Base-by-base conservation (phyloP, 2,888 invertebrate species). In the Chromoteleia sp. region DNA sequence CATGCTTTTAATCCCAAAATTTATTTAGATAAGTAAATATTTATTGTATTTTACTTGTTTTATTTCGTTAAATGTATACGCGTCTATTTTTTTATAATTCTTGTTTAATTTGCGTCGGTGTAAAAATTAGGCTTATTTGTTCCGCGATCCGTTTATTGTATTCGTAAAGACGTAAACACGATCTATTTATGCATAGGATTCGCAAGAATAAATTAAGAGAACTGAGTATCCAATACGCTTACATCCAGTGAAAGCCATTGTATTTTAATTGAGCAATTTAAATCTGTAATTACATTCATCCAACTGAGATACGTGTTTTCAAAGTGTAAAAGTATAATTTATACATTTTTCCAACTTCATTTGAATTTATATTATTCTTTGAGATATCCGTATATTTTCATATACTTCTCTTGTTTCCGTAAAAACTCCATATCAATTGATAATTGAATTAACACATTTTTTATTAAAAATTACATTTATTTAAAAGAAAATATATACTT, bases 241-340 rank as follows among this genome's bases (percentile, higher is more conserved):
- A 14, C 29, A n/a, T 14, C 29, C 12, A 10, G 21, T 19, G 36
- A 61, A 61, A 48, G 48, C 25, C 8, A 15, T 45, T 15, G 63
- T 48, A 33, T 63, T 63, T 63, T 48, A 63, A 63, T 63, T 63
- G 63, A 48, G 63, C 48, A 45, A 45, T 63, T 63, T 48, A 17
- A 48, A 63, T 63, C 6, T 29, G 61, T 36, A 61, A 45, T 45
- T 30, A 30, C 5, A 8, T 33, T 33, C 45, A 21, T 14, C n/a
- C 21, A 19, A 21, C 8, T 48, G 19, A 10, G 48, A 48, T 48
- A 21, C 12, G 48, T 21, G 10, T 43, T 43, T 43, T 12, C 14
- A 14, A 17, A 8, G 14, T 15, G 14, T 43, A 25, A 8, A 43
- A 0, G 8, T 19, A n/a, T 48, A 21, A n/a, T 48, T 45, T 19